Conservation (phyloP, 2,888 invertebrate species). For the Hydriomena furcata region DNA sequence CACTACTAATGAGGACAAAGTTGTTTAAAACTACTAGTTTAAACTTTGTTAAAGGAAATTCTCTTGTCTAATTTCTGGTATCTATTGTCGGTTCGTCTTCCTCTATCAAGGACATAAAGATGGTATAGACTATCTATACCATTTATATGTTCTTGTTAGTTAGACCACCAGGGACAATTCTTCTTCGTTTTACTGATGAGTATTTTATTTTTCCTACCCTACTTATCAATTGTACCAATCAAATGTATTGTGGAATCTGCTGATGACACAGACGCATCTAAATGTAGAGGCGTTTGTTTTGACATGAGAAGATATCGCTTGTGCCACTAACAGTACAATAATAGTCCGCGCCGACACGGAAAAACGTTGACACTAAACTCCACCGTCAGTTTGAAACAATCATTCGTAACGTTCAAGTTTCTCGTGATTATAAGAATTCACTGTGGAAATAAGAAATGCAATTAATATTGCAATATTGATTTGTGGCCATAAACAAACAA, state of each 20-base stretch:
- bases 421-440: constrained; percentile 31
- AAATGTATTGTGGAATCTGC: constrained; percentile 13
- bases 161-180: no score
- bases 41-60: no score
- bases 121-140: no score
- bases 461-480: background rate
- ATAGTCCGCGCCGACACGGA: constrained; percentile 37
- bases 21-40: no score
- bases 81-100: no score
- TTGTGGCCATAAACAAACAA: background rate
- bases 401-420: constrained; percentile 39
- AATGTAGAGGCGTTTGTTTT: constrained; percentile 36
- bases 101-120: no score
- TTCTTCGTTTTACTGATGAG: no score
- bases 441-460: constrained; percentile 11
- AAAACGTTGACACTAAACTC: constrained; percentile 56
- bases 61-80: no score
- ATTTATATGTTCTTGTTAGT: no score
- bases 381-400: constrained; percentile 58
- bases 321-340: constrained; percentile 41
- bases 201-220: no score
- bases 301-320: constrained; percentile 33
- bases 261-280: constrained; percentile 24
- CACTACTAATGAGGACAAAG: no score
- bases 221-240: no score